phyloP scores from a whole-genome alignment of 2,888 invertebrate species.

The Diachrysia chrysitis region DNA sequence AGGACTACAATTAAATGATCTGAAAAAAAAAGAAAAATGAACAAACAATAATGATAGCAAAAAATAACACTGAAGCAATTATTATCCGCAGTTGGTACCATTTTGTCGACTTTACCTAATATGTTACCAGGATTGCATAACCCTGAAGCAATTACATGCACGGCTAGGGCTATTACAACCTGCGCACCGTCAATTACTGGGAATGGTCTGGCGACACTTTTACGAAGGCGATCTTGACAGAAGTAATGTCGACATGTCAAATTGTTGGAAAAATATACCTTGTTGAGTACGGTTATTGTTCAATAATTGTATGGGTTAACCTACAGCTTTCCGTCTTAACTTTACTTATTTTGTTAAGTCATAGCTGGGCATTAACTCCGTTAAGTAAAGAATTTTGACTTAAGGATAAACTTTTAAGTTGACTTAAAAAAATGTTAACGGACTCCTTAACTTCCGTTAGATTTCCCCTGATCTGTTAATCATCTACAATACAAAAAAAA shows the following conservation, averaged over 20 bases:
- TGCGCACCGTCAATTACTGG: slow-evolving; percentile 34
- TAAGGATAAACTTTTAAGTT: too few species aligned
- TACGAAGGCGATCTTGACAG: slow-evolving; percentile 11
- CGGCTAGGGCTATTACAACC: slow-evolving; percentile 27
- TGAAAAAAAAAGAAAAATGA: too few species aligned
- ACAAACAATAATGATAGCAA: too few species aligned
- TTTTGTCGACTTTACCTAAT: slow-evolving; percentile 15
- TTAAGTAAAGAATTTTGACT: too few species aligned
- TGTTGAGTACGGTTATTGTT: slow-evolving; percentile 8
- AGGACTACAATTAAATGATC: too few species aligned
- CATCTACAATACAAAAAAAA: too few species aligned
- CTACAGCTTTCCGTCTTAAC: background rate
- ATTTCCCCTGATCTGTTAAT: too few species aligned
- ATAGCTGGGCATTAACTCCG: too few species aligned
- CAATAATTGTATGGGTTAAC: slow-evolving; percentile 12
- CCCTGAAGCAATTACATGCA: slow-evolving; percentile 23
- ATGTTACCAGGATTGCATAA: slow-evolving; percentile 44
- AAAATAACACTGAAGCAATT: too few species aligned
- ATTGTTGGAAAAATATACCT: slow-evolving; percentile 15
- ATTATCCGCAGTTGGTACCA: background rate
- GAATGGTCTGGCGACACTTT: slow-evolving; percentile 31
- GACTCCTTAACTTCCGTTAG: too few species aligned
- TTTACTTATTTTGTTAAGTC: background rate
- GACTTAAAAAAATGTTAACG: too few species aligned
- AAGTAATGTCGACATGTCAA: background rate